These are phyloP conservation scores for Yponomeuta malinellus DNA, from an alignment of 2,888 invertebrate species.

Conservation along the genomic window DNA sequence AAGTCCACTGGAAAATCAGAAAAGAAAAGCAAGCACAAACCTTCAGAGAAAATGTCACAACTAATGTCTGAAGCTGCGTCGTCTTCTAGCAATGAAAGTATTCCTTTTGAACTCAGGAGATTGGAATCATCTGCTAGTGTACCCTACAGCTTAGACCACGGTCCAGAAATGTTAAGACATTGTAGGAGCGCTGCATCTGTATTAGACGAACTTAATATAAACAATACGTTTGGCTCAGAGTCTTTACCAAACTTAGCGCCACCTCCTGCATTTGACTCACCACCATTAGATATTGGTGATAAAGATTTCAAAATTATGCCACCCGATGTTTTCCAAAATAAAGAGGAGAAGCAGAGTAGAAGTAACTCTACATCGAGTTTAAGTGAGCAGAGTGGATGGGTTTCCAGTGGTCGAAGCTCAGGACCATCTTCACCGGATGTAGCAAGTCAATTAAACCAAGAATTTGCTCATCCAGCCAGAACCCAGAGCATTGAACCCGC, in stretches of 20 bases:
- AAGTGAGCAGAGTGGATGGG: conserved; percentile 93
- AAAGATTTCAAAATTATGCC: conserved; percentile 71
- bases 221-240: conserved; percentile 77
- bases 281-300: conserved; percentile 67
- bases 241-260: conserved; percentile 83
- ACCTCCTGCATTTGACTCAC: conserved; percentile 76
- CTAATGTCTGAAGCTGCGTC: conserved; percentile 75
- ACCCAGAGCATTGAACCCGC: conserved; percentile 16
- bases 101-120: conserved; percentile 65
- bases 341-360: conserved; percentile 56
- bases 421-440: conserved; percentile 78
- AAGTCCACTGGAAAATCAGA: conserved; percentile 69
- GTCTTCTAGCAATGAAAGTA: conserved; percentile 76
- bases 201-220: conserved; percentile 72
- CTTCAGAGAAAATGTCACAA: conserved; percentile 72
- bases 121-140: conserved; percentile 79
- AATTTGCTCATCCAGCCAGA: conserved; percentile 51
- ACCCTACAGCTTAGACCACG: conserved; percentile 77
- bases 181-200: conserved; percentile 76
- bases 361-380: conserved; percentile 80
- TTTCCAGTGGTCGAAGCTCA: conserved; percentile 84
- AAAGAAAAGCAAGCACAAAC: conserved; percentile 63
- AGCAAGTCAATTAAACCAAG: conserved; percentile 71
- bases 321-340: conserved; percentile 66
- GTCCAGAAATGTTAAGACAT: conserved; percentile 67